A percentile compares a stretch with the other conserved stretches of the same genome.
Conservation (phyloP, 2,113 vertebrate species). For the Delphinus delphis region DNA sequence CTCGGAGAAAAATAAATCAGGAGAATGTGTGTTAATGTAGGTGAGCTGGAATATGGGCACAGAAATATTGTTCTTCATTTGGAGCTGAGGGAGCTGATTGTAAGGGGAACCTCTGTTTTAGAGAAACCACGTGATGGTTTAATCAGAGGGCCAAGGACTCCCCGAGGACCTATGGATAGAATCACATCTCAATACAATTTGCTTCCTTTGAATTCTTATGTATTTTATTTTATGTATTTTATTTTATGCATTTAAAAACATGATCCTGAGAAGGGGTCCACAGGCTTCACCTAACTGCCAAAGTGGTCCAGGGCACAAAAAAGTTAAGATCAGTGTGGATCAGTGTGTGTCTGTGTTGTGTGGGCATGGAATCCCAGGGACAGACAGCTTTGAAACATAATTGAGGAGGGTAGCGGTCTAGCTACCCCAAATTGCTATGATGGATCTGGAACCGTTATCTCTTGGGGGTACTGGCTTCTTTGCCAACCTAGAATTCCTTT, state of each 20-base stretch:
- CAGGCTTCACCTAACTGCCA: background rate
- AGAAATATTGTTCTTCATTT: background rate
- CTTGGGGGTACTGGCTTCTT: background rate
- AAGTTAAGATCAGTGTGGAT: background rate
- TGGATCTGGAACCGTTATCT: background rate
- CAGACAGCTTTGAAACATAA: background rate
- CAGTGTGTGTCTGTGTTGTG: background rate
- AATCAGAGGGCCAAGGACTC: background rate
- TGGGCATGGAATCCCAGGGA: background rate
- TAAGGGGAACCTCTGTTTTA: background rate
- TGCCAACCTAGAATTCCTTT: background rate
- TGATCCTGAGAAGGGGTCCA: background rate
- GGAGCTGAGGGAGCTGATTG: background rate
- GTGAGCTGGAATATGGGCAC: background rate
- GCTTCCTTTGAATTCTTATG: background rate
- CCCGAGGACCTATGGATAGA: background rate
- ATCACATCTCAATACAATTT: background rate
- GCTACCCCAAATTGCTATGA: background rate
- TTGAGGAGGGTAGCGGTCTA: background rate
- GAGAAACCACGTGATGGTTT: background rate
- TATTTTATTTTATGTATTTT: background rate
- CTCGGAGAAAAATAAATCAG: background rate
- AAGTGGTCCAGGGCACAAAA: background rate
- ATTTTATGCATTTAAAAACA: conserved; percentile 18
- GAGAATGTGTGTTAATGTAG: background rate